Percentiles rank a stretch among this genome's conserved stretches.
Conservation (phyloP, 2,113 vertebrate species). For the Periophthalmus modestus region DNA sequence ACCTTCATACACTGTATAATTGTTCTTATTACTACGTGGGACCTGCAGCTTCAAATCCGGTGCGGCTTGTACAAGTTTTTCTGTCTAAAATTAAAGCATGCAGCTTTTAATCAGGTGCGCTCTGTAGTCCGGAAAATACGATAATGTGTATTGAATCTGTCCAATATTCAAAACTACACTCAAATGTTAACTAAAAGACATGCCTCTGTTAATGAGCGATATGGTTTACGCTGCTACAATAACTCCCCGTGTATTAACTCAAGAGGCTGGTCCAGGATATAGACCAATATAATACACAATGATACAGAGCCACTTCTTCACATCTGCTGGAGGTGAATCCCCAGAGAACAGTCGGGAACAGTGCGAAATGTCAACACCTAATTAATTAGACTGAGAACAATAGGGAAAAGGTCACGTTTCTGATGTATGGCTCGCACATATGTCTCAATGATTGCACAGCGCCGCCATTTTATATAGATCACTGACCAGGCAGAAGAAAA, state of each 20-base stretch:
- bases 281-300: background rate
- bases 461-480: constrained; percentile 10
- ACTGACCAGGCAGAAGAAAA: constrained; percentile 10
- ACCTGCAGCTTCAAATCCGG: no score
- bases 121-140: no score
- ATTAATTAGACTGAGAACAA: constrained; percentile 53
- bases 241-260: background rate
- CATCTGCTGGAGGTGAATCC: constrained; percentile 39
- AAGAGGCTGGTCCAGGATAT: background rate
- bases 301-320: constrained; percentile 21
- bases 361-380: constrained; percentile 67
- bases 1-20: no score
- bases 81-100: no score
- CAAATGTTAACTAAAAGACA: no score
- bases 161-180: no score
- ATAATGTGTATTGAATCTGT: no score
- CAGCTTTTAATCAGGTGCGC: no score
- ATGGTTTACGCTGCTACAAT: background rate
- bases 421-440: constrained; percentile 21
- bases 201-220: background rate
- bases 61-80: no score
- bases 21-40: no score
- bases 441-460: constrained; percentile 14
- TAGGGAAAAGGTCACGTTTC: constrained; percentile 57
- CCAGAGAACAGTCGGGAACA: constrained; percentile 31